Evolutionary conservation across 2,113 vertebrate genomes (phyloP).

Genomic region (Paramisgurnus dabryanus): DNA sequence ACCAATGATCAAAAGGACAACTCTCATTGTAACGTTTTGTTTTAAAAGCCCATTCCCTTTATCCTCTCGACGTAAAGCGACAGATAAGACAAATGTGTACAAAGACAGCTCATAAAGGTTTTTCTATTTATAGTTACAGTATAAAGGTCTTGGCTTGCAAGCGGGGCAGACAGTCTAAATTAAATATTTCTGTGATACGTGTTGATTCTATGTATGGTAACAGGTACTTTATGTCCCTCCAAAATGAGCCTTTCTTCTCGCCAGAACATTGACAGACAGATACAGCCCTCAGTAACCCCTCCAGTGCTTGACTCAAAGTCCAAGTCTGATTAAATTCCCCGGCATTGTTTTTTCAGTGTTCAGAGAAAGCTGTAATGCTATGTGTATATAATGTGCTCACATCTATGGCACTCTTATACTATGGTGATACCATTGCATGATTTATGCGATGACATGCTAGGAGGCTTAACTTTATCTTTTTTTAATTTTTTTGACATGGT

Average conservation of each 20-base stretch:
- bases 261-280: conserved; percentile 64
- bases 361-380: conserved; percentile 46
- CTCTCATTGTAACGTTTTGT: conserved; percentile 13
- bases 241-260: conserved; percentile 60
- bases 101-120: conserved; percentile 48
- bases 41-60: conserved; percentile 13
- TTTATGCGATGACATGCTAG: conserved; percentile 25
- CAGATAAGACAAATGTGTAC: not conserved
- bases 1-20: conserved; percentile 7
- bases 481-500: conserved; percentile 22
- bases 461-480: conserved; percentile 23
- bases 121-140: conserved; percentile 65
- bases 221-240: conserved; percentile 59
- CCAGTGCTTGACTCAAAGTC: conserved; percentile 43
- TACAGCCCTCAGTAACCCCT: conserved; percentile 33
- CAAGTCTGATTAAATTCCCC: conserved; percentile 62
- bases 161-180: conserved; percentile 65
- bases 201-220: conserved; percentile 75
- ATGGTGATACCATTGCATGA: conserved; percentile 33
- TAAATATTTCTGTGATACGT: conserved; percentile 64
- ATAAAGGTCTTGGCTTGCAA: conserved; percentile 65
- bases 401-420: conserved; percentile 53
- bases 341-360: conserved; percentile 61
- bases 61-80: conserved; percentile 10
- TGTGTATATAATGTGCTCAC: conserved; percentile 56